These are phyloP conservation scores for Drosophila parabipectinata DNA, from an alignment of 1,140 invertebrate genomes.

Conservation along the genomic window DNA sequence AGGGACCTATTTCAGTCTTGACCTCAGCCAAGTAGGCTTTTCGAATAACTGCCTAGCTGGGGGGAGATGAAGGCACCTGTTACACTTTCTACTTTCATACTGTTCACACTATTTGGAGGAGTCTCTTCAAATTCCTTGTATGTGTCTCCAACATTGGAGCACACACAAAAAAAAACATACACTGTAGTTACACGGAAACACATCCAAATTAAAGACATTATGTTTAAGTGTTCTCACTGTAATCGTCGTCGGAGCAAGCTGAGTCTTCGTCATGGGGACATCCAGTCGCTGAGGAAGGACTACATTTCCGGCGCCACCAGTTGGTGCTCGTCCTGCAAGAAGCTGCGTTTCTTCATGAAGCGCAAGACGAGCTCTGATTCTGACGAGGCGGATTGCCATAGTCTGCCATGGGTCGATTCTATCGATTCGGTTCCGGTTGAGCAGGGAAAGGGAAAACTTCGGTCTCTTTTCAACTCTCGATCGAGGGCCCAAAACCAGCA, in stretches of 20 bases:
- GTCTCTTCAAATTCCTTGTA: slow-evolving; percentile 3
- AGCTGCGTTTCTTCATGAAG: slow-evolving; percentile 5
- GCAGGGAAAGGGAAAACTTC: neutral
- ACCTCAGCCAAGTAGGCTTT: neutral
- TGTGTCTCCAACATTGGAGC: neutral
- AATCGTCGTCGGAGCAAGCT: neutral
- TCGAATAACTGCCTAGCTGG: neutral
- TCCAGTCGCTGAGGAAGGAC: neutral
- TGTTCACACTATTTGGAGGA: slow-evolving; percentile 2
- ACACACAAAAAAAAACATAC: neutral
- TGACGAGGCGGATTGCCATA: neutral
- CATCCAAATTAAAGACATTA: neutral
- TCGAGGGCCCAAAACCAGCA: neutral
- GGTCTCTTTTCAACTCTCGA: neutral
- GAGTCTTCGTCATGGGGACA: neutral
- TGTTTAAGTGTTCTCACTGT: slow-evolving; percentile 11
- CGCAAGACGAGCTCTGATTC: neutral
- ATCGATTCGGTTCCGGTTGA: neutral
- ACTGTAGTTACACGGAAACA: neutral
- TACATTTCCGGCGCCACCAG: neutral
- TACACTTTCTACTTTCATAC: slow-evolving; percentile 1
- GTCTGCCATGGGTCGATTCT: neutral
- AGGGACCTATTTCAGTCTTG: neutral
- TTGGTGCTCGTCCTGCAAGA: neutral
- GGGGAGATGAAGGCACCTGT: neutral